phyloP scores from a whole-genome alignment of 2,797 vertebrate genomes.

The Sus cebifrons region DNA sequence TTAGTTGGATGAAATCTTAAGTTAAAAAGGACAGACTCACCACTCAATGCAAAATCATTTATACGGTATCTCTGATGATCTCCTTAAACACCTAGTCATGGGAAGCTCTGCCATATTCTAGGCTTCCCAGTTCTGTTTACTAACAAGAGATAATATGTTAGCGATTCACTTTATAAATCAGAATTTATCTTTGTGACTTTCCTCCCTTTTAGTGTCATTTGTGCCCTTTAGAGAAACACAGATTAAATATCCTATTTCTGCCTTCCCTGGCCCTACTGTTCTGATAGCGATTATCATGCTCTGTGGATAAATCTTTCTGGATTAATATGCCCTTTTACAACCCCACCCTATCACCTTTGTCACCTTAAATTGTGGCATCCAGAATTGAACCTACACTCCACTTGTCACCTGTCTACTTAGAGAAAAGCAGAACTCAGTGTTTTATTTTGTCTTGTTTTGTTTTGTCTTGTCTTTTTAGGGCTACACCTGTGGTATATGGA shows the following conservation, averaged over 20 bases:
- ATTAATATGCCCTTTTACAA: background rate
- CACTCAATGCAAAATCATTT: slow-evolving; percentile 1
- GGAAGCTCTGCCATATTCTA: background rate
- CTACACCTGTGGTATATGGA: too few species aligned
- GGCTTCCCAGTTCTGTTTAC: background rate
- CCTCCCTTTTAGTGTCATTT: background rate
- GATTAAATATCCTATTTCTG: background rate
- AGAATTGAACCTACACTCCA: background rate
- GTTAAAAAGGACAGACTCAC: background rate
- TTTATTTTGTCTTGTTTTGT: too few species aligned
- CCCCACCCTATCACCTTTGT: background rate
- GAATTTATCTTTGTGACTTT: background rate
- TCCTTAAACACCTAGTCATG: background rate
- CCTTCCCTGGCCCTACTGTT: background rate
- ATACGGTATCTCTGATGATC: background rate
- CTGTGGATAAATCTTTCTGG: slow-evolving; percentile 19
- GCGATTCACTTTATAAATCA: background rate
- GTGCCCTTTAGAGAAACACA: background rate
- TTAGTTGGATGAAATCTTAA: background rate
- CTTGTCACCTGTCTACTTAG: background rate
- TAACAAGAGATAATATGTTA: background rate
- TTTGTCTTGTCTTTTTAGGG: too few species aligned
- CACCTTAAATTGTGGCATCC: background rate
- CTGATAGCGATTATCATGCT: background rate
- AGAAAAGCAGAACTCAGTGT: background rate